Evolutionary conservation across 1,140 invertebrate species (phyloP).

Genomic region (Agrilus planipennis): DNA sequence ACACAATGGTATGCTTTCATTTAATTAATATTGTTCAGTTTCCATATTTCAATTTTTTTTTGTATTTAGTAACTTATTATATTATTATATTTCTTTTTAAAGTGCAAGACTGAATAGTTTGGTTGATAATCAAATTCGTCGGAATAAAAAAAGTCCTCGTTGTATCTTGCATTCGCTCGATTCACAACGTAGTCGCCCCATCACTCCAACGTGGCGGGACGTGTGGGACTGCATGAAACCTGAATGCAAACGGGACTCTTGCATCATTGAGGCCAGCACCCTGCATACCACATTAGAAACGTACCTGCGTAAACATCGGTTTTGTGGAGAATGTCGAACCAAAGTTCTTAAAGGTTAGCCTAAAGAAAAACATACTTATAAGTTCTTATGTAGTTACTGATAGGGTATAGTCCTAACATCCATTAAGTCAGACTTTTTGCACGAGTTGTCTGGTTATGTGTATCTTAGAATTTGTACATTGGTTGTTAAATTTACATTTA

Average conservation of each 20-base stretch:
- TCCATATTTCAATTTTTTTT: neutral
- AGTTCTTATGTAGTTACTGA: too few relatives aligned
- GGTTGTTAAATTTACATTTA: neutral
- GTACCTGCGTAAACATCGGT: conserved; percentile 84
- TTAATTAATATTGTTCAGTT: too few relatives aligned
- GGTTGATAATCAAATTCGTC: conserved; percentile 60
- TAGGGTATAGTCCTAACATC: too few relatives aligned
- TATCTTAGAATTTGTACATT: too few relatives aligned
- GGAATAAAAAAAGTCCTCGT: conserved; percentile 12
- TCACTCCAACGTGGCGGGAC: conserved; percentile 58
- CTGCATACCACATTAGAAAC: conserved; percentile 74
- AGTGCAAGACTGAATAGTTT: conserved; percentile 64
- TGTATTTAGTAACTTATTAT: conserved; percentile 1
- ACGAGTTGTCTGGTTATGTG: too few relatives aligned
- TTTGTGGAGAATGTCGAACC: conserved; percentile 83
- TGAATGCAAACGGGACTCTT: conserved; percentile 73
- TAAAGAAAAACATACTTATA: too few relatives aligned
- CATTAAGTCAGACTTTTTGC: too few relatives aligned
- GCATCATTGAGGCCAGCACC: conserved; percentile 70
- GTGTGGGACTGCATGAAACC: conserved; percentile 81
- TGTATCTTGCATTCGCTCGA: conserved; percentile 81
- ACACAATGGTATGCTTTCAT: too few relatives aligned
- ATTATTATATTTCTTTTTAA: conserved; percentile 8
- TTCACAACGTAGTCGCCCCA: conserved; percentile 62
- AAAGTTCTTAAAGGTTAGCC: conserved; percentile 54